phyloP scores from a whole-genome alignment of 2,888 invertebrate species.

The Pollenia labialis region DNA sequence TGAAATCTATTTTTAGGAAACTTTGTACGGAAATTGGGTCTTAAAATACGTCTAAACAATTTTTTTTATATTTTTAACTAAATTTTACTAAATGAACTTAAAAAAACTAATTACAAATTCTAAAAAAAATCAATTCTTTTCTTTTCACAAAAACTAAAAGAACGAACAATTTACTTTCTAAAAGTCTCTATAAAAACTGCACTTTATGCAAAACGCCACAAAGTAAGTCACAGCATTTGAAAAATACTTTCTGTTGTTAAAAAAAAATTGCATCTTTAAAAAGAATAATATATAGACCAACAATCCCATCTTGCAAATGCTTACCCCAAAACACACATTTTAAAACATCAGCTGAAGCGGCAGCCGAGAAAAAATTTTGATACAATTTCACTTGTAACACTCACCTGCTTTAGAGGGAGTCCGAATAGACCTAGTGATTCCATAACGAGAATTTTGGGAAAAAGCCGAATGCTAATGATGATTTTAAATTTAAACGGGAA shows the following conservation, averaged over 20 bases:
- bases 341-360: constrained; percentile 27
- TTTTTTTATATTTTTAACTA: too few relatives aligned
- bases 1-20: too few relatives aligned
- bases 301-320: constrained; percentile 37
- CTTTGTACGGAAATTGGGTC: too few relatives aligned
- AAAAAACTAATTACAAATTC: too few relatives aligned
- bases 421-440: constrained; percentile 3
- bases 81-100: too few relatives aligned
- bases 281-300: constrained; percentile 41
- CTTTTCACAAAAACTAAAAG: background rate
- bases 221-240: constrained; percentile 5
- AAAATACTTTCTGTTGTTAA: background rate
- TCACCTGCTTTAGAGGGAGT: constrained; percentile 17
- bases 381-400: constrained; percentile 29
- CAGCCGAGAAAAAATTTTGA: background rate
- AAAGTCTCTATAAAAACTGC: background rate
- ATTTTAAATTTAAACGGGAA: constrained; percentile 48
- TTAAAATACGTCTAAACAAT: too few relatives aligned
- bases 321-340: constrained; percentile 54
- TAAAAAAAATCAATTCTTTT: background rate
- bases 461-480: constrained; percentile 60
- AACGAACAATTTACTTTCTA: background rate
- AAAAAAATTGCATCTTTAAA: background rate
- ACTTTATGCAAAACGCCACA: constrained; percentile 1
- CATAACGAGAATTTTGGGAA: constrained; percentile 1